A percentile compares a stretch with the other conserved stretches of the same genome.
Conservation (phyloP, 1,140 invertebrate species). For the Sinella curviseta region DNA sequence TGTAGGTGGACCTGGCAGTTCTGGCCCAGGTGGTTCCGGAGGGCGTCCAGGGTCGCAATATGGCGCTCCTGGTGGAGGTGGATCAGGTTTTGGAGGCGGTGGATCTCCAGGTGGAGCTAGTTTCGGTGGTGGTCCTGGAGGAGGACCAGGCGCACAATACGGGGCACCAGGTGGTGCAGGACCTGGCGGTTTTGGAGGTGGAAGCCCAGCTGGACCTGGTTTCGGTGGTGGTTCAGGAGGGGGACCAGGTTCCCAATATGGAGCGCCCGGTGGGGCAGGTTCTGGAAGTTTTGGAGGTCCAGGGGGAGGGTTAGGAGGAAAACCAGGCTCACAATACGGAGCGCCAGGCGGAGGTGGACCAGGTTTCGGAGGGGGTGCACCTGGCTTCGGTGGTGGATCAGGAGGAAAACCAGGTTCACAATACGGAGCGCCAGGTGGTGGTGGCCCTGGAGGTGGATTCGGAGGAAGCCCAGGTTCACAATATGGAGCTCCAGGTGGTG, state of each 20-base stretch:
- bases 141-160: not conserved
- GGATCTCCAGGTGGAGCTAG: not conserved
- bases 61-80: not conserved
- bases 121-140: not conserved
- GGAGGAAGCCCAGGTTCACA: not conserved
- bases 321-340: constrained; percentile 1
- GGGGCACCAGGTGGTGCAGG: not conserved
- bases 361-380: not conserved
- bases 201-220: not conserved
- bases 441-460: not conserved
- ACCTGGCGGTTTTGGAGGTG: constrained; percentile 59
- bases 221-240: constrained; percentile 54
- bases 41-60: not conserved
- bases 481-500: not conserved
- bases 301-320: not conserved
- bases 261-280: constrained; percentile 17
- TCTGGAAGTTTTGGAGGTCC: not conserved
- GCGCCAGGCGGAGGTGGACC: not conserved
- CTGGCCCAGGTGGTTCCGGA: not conserved
- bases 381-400: not conserved
- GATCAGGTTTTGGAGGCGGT: not conserved
- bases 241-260: constrained; percentile 40
- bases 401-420: not conserved
- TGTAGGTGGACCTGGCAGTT: constrained; percentile 1
- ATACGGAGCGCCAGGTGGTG: not conserved